Evolutionary conservation across 2,797 vertebrate genomes (phyloP).

Genomic region (Hippopotamyrus pictus): DNA sequence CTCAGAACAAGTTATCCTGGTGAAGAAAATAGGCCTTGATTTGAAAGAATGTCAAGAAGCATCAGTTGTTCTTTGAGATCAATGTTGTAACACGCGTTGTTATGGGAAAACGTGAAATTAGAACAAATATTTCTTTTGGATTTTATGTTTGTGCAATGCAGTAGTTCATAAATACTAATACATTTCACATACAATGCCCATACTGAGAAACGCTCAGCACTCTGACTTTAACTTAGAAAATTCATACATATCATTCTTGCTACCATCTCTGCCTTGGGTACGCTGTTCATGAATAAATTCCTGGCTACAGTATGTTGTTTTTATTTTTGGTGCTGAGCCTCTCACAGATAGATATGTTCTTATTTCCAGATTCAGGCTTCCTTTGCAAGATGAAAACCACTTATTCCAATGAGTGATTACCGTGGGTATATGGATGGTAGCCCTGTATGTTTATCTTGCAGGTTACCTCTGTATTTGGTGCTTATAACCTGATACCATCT

Average conservation of each 20-base stretch:
- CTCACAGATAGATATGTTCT: background rate
- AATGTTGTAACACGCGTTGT: background rate
- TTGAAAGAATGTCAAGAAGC: background rate
- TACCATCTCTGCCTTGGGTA: background rate
- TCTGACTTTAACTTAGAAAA: background rate
- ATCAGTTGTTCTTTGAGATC: background rate
- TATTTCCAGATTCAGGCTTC: background rate
- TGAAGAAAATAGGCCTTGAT: background rate
- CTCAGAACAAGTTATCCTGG: background rate
- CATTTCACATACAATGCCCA: background rate
- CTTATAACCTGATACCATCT: background rate
- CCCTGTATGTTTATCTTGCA: background rate
- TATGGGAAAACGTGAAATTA: background rate
- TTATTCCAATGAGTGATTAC: background rate
- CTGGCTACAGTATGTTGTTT: background rate
- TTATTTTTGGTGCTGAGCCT: background rate
- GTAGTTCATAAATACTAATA: background rate
- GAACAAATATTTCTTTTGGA: background rate
- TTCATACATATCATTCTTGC: background rate
- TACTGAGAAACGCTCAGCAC: background rate
- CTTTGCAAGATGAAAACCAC: background rate
- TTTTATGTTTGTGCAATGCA: background rate
- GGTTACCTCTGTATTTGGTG: background rate
- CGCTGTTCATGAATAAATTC: background rate
- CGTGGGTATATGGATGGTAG: background rate